Evolutionary conservation across 2,113 vertebrate species (phyloP).

Genomic region (Kryptolebias marmoratus): DNA sequence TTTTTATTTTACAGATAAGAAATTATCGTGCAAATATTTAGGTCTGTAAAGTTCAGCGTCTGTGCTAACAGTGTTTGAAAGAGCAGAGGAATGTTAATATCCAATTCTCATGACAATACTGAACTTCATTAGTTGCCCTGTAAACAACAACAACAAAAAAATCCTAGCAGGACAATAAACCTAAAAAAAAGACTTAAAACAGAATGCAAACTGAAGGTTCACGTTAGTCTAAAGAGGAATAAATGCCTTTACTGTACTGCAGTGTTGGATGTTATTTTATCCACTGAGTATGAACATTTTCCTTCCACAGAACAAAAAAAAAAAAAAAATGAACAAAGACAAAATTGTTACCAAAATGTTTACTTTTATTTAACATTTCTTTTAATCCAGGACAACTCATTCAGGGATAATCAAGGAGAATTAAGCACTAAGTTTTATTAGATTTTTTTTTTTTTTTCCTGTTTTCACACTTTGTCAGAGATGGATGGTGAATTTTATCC

Average conservation of each 20-base stretch:
- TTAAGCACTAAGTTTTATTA: constrained; percentile 77
- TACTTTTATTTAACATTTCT: constrained; percentile 76
- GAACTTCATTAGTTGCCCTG: too few relatives aligned
- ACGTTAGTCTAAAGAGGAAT: too few relatives aligned
- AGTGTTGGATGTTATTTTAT: neutral
- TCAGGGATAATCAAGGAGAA: constrained; percentile 82
- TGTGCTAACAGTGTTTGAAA: too few relatives aligned
- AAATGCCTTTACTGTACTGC: neutral
- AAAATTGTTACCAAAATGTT: constrained; percentile 80
- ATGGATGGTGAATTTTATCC: constrained; percentile 70
- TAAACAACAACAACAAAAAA: too few relatives aligned
- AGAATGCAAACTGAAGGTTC: too few relatives aligned
- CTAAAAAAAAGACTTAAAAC: too few relatives aligned
- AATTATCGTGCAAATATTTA: too few relatives aligned
- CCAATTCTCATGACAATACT: too few relatives aligned
- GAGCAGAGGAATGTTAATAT: too few relatives aligned
- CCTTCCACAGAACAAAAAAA: neutral
- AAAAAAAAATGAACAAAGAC: constrained; percentile 18
- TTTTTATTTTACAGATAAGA: too few relatives aligned
- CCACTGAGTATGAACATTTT: neutral
- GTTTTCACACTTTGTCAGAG: constrained; percentile 73
- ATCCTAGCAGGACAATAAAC: too few relatives aligned
- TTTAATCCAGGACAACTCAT: constrained; percentile 80
- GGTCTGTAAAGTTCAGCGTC: too few relatives aligned
- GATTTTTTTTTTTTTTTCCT: constrained; percentile 43